These are phyloP conservation scores for Charina bottae DNA, from an alignment of 2,113 vertebrate genomes.

Conservation along the genomic window DNA sequence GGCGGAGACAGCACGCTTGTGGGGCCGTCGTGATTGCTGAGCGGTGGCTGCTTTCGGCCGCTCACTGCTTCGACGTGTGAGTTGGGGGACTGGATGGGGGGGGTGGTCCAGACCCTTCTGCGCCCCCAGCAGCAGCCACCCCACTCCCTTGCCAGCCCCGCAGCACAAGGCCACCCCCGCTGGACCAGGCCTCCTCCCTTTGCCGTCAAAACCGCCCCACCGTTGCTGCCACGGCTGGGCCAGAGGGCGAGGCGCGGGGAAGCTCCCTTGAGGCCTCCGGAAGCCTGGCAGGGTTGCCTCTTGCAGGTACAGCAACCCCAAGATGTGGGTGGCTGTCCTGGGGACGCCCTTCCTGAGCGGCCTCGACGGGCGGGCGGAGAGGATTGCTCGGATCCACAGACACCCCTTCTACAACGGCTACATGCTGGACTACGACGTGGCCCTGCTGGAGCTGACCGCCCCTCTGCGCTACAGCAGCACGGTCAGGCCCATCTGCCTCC, in stretches of 20 bases:
- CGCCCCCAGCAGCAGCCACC: not conserved
- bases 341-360: slow-evolving; percentile 85
- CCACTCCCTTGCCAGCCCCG: not conserved
- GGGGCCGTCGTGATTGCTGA: slow-evolving; percentile 89
- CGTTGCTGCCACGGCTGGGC: not conserved
- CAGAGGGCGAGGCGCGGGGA: not conserved
- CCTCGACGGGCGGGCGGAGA: slow-evolving; percentile 79
- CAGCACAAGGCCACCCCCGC: not conserved
- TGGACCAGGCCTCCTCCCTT: not conserved
- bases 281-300: not conserved
- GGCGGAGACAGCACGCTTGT: slow-evolving; percentile 83
- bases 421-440: slow-evolving; percentile 90
- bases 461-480: slow-evolving; percentile 78
- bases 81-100: not conserved
- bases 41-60: slow-evolving; percentile 90
- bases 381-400: slow-evolving; percentile 82
- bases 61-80: slow-evolving; percentile 90
- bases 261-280: not conserved
- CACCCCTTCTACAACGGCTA: slow-evolving; percentile 89
- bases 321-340: slow-evolving; percentile 86
- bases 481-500: slow-evolving; percentile 88
- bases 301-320: slow-evolving; percentile 78
- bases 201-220: fast-evolving
- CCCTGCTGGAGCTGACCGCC: slow-evolving; percentile 82
- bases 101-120: not conserved